Percentiles rank a stretch among this genome's conserved stretches.
These are phyloP conservation scores for Pediacus dermestoides DNA, from an alignment of 2,888 invertebrate species.

Conservation along the genomic window DNA sequence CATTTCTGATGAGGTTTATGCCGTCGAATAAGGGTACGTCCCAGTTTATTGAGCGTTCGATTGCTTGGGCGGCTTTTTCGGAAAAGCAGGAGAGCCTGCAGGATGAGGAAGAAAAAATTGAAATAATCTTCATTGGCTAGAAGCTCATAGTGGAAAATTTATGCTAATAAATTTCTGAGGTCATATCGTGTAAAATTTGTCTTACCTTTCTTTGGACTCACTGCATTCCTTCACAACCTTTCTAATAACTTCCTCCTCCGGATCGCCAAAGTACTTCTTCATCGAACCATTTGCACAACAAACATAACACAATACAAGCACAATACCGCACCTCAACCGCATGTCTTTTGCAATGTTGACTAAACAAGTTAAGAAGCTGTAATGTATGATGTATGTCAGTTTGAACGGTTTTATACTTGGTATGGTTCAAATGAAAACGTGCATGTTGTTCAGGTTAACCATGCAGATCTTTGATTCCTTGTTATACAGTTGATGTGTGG, in stretches of 20 bases:
- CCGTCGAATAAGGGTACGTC: constrained; percentile 44
- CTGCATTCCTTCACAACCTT: constrained; percentile 34
- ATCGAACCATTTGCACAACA: constrained; percentile 8
- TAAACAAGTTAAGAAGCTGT: constrained; percentile 7
- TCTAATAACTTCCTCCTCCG: constrained; percentile 25
- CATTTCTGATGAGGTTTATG: constrained; percentile 36
- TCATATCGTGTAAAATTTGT: too few relatives aligned
- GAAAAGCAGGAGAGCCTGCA: constrained; percentile 38
- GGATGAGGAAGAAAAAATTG: constrained; percentile 8
- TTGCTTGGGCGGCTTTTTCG: constrained; percentile 37
- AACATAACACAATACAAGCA: constrained; percentile 14
- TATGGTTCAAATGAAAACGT: constrained; percentile 15
- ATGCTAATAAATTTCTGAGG: neutral
- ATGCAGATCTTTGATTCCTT: constrained; percentile 14
- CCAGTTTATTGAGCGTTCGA: constrained; percentile 41
- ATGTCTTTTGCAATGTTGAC: constrained; percentile 17
- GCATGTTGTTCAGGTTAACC: constrained; percentile 22
- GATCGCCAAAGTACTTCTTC: constrained; percentile 7
- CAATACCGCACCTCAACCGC: constrained; percentile 18
- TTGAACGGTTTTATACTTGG: constrained; percentile 22
- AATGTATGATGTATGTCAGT: constrained; percentile 16
- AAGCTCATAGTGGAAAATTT: too few relatives aligned
- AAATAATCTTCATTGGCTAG: constrained; percentile 2
- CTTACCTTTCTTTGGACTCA: constrained; percentile 23
- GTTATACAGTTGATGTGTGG: neutral